Evolutionary conservation across 2,888 invertebrate species (phyloP).

Genomic region (Cyclophora albipunctata): DNA sequence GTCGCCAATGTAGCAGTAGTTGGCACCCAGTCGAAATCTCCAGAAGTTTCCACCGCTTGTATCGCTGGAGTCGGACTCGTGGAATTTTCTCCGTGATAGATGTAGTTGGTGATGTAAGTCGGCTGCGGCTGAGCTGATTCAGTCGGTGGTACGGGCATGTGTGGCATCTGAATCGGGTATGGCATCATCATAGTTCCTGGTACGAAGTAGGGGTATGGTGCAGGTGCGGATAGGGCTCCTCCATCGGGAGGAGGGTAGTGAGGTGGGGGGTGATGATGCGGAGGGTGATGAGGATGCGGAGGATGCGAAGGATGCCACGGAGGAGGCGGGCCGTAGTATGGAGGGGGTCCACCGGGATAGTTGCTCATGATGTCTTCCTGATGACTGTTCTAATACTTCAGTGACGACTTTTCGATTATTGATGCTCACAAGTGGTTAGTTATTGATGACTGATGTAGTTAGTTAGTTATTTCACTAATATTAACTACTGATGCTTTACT

Average conservation of each 20-base stretch:
- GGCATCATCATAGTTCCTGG: constrained; percentile 60
- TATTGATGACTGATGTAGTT: too few relatives aligned
- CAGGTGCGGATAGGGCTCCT: constrained; percentile 23
- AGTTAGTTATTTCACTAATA: too few relatives aligned
- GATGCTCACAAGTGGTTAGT: too few relatives aligned
- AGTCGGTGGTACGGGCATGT: constrained; percentile 14
- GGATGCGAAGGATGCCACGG: constrained; percentile 21
- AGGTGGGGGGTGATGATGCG: constrained; percentile 22
- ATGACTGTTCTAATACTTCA: not conserved
- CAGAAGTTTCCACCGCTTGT: constrained; percentile 48
- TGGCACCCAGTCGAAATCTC: constrained; percentile 62
- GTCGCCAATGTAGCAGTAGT: constrained; percentile 52
- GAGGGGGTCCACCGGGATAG: constrained; percentile 34
- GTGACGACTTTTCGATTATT: too few relatives aligned
- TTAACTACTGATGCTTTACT: too few relatives aligned
- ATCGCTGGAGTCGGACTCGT: constrained; percentile 31
- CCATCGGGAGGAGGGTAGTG: constrained; percentile 14
- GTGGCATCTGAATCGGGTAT: constrained; percentile 28
- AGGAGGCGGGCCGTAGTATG: constrained; percentile 37
- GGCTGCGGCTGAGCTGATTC: constrained; percentile 24
- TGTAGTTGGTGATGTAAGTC: constrained; percentile 64
- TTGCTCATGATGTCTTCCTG: constrained; percentile 36
- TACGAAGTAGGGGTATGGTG: constrained; percentile 48
- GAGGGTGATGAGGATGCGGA: constrained; percentile 17
- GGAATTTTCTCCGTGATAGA: constrained; percentile 55